These are phyloP conservation scores for Ellobius talpinus DNA, from an alignment of 2,113 vertebrate genomes.

Conservation along the genomic window DNA sequence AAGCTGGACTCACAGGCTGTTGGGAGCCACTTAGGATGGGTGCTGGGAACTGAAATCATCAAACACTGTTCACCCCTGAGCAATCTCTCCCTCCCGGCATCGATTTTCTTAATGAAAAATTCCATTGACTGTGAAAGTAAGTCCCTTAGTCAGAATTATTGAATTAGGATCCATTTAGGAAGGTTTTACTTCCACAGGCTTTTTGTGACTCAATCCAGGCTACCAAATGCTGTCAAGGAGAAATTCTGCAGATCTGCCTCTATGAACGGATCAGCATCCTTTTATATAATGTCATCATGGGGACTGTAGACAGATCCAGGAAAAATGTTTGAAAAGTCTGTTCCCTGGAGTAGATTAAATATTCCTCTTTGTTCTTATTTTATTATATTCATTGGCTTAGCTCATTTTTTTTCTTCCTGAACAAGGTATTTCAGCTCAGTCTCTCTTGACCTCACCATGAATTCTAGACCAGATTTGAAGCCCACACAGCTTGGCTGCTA, in stretches of 20 bases:
- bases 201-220: not conserved
- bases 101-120: not conserved
- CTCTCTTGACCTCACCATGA: not conserved
- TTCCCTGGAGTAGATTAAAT: conserved; percentile 3
- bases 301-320: not conserved
- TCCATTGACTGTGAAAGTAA: not conserved
- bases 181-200: not conserved
- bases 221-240: not conserved
- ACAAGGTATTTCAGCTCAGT: not conserved
- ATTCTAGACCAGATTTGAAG: not conserved
- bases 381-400: not conserved
- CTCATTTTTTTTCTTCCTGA: not conserved
- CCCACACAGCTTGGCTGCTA: not conserved
- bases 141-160: not conserved
- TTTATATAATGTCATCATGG: not conserved
- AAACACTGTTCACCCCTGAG: not conserved
- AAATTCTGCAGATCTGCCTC: not conserved
- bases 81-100: not conserved
- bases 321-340: conserved; percentile 5
- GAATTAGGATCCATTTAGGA: not conserved
- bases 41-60: not conserved
- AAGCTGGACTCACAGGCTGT: not conserved
- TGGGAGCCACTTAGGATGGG: not conserved
- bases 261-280: not conserved
- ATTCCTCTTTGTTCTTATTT: conserved; percentile 30